Evolutionary conservation across 2,888 invertebrate genomes (phyloP), one percentile per base, ranked within the genome.

Genomic region (Lomographa bimaculata): DNA sequence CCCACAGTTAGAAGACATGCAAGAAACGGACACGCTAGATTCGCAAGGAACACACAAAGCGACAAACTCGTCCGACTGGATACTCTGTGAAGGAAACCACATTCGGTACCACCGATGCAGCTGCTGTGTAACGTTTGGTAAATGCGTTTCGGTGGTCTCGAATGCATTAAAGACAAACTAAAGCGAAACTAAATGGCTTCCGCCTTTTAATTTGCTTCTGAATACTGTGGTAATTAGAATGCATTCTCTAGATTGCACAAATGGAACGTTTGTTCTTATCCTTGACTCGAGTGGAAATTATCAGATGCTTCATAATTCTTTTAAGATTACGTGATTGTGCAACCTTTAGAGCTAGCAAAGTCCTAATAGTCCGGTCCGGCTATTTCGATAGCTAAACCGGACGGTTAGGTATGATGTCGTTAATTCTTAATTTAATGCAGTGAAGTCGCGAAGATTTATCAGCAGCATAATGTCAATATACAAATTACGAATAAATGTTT

Each of bases 1-100:
- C 83, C 85, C 84, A 66, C 57, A 69, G 72, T 80, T 77, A 79
- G 72, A 78, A 71, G 68, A 79, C 87, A 89, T 89, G 87, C 87
- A 85, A 71, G 51, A 53, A 60, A 77, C 71, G 51, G 68, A 64
- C 71, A 79, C 71, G 61, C 57, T 50, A 69, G 60, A 58, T 54
- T 50, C 54, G 58, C 61, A 64, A 79, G 60, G 55, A 78, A 83
- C 83, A 81, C 58, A 64, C 62, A 81, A 86, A 86, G 84, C 84
- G 59, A 76, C 63, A 71, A 63, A 73, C 57, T 52, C 60, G 65
- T 46, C 17, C 29, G 42, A 47, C 59, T 52, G 53, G 58, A 60
- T 54, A 46, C 50, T 19, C 79, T 79, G 79, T 66, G 68, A 54
- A 75, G 60, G 69, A 58, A 70, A 68, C 56, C 30, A 51, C 50